Evolutionary conservation across 2,113 vertebrate genomes (phyloP), one percentile per base, ranked within the genome.

Genomic region (Rhinoderma darwinii): DNA sequence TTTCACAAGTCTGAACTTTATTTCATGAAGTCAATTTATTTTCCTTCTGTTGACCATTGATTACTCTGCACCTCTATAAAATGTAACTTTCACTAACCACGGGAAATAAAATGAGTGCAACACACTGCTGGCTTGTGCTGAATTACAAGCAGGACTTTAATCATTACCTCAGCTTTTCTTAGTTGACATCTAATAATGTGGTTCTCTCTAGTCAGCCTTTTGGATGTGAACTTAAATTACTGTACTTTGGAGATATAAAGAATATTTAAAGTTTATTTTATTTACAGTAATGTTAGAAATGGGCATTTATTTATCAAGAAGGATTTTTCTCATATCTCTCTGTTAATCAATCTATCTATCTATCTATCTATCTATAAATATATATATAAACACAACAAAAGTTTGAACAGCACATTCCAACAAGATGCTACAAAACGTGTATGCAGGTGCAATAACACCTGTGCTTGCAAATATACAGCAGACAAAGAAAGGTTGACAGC

Each of bases 161-260:
- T 86, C 85, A 86, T 70, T 86, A 74, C 77, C 77, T 86, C 77
- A 81, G 85, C 85, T 86, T 59, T 81, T 86, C 85, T 59, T 86
- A 86, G 85, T 70, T 86, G 77, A 86, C 77, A 81, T 86, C 77
- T 81, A 86, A 86, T 86, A 86, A 86, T 77, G 81, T 86, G 85
- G n/a, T 80, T 80, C 70, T 86, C 63, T 80, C 63, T 44, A 80
- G 77, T 86, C 63, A 86, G 77, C 85, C 51, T 73, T 86, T 81
- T 44, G 78, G n/a, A 86, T 70, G 35, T 44, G 77, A 86, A 73
- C 77, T 73, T 81, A 74, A 86, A 86, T 86, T 70, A 86, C 63
- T 56, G 20, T 15, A 80, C 76, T 54, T 63, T 14, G 22, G 35
- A 74, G 82, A 72, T 75, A 25, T 7, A 44, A 76, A 82, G 59